These are phyloP conservation scores for Typhlomys cinereus DNA, from an alignment of 2,113 vertebrate genomes.

Conservation along the genomic window DNA sequence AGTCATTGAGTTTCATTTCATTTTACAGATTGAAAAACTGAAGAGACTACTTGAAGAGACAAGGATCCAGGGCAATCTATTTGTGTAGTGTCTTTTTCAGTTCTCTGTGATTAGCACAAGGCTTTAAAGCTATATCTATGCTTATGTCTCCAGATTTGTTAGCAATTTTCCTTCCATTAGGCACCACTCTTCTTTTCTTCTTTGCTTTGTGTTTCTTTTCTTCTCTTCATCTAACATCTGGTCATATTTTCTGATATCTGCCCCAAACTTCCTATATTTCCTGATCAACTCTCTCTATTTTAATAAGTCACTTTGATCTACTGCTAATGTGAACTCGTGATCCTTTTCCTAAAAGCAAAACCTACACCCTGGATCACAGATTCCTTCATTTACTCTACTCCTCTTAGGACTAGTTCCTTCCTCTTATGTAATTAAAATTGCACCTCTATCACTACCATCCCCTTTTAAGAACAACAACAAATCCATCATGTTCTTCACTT, in stretches of 20 bases:
- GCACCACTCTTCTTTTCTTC: not conserved
- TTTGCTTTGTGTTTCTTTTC: not conserved
- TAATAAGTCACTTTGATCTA: not conserved
- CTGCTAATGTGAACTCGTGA: not conserved
- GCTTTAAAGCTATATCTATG: not conserved
- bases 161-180: not conserved
- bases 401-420: not conserved
- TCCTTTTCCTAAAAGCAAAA: not conserved
- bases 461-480: not conserved
- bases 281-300: not conserved
- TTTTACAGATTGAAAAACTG: not conserved
- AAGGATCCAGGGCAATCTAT: not conserved
- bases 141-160: not conserved
- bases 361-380: too few relatives aligned
- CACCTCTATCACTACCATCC: fast-evolving
- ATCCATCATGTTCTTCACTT: not conserved
- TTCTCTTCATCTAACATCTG: not conserved
- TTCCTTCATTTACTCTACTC: not conserved
- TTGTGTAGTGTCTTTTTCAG: not conserved
- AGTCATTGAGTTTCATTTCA: not conserved
- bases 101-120: not conserved
- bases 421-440: not conserved
- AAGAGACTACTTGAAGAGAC: not conserved
- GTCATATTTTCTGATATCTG: not conserved
- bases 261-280: not conserved